Conservation (phyloP, 2,888 invertebrate species). For the Metellina segmentata region DNA sequence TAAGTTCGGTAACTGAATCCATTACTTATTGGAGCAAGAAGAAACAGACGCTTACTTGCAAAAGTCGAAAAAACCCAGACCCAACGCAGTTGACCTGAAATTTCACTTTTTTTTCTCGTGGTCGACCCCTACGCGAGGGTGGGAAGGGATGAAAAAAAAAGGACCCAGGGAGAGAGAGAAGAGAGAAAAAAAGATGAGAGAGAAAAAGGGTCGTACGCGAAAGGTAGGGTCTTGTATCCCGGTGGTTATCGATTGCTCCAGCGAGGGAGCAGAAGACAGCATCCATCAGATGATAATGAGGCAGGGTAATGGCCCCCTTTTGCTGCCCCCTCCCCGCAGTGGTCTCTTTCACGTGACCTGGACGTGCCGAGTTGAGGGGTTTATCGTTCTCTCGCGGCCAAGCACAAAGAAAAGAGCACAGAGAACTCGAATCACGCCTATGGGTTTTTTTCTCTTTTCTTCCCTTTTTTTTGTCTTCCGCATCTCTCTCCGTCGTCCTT, state of each 20-base stretch:
- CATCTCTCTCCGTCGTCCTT: constrained; percentile 7
- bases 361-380: constrained; percentile 76
- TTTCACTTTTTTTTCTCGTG: constrained; percentile 25
- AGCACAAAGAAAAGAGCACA: constrained; percentile 64
- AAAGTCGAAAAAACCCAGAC: no score
- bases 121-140: constrained; percentile 49
- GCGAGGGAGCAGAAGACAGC: constrained; percentile 70
- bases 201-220: constrained; percentile 49
- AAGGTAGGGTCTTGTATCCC: constrained; percentile 76
- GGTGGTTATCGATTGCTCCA: constrained; percentile 74
- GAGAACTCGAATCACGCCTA: constrained; percentile 70
- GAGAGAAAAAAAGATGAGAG: constrained; percentile 9
- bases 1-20: no score
- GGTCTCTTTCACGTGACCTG: constrained; percentile 72
- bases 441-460: constrained; percentile 43
- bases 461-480: constrained; percentile 27
- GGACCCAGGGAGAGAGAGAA: neutral
- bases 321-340: constrained; percentile 48
- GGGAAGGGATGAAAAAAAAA: constrained; percentile 44
- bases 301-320: constrained; percentile 75
- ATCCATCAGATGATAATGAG: constrained; percentile 77
- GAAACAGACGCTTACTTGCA: no score
- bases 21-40: no score
- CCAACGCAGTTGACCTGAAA: constrained; percentile 32
- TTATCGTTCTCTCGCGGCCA: constrained; percentile 74